Conservation (phyloP, 2,888 invertebrate species). For the Drosophila conformis region DNA sequence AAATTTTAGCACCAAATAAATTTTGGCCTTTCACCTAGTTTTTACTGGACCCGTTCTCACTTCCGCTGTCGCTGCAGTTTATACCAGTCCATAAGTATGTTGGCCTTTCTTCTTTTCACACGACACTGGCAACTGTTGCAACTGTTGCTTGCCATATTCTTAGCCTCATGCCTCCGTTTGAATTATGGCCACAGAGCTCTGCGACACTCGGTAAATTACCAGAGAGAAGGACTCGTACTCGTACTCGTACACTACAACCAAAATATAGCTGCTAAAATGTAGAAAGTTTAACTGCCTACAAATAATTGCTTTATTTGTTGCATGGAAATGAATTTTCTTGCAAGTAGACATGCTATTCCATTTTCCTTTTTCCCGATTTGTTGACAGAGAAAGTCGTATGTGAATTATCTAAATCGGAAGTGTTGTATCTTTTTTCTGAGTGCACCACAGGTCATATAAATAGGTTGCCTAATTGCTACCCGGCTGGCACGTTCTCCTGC, state of each 20-base stretch:
- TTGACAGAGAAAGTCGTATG: rapidly evolving
- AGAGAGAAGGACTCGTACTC: slow-evolving; percentile 10
- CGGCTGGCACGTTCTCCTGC: not conserved
- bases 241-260: not conserved
- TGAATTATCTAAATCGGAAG: not conserved
- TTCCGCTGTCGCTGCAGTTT: slow-evolving; percentile 55
- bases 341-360: not conserved
- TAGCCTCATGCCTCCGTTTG: slow-evolving; percentile 7
- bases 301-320: not conserved
- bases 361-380: not conserved
- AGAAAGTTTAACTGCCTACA: not conserved
- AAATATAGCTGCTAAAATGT: not conserved
- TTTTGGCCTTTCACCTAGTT: slow-evolving; percentile 66
- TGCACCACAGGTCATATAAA: slow-evolving; percentile 11
- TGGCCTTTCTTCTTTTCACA: slow-evolving; percentile 28
- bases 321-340: not conserved
- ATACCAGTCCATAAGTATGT: slow-evolving; percentile 45
- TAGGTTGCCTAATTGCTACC: slow-evolving; percentile 60
- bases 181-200: slow-evolving; percentile 50
- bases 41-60: slow-evolving; percentile 33
- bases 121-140: slow-evolving; percentile 13
- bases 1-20: slow-evolving; percentile 62
- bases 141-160: slow-evolving; percentile 52
- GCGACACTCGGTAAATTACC: slow-evolving; percentile 74
- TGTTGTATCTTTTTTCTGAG: not conserved